Percentiles rank a stretch among this genome's conserved stretches.
These are phyloP conservation scores for Zaprionus ghesquierei DNA, from an alignment of 1,140 invertebrate genomes.

Conservation along the genomic window DNA sequence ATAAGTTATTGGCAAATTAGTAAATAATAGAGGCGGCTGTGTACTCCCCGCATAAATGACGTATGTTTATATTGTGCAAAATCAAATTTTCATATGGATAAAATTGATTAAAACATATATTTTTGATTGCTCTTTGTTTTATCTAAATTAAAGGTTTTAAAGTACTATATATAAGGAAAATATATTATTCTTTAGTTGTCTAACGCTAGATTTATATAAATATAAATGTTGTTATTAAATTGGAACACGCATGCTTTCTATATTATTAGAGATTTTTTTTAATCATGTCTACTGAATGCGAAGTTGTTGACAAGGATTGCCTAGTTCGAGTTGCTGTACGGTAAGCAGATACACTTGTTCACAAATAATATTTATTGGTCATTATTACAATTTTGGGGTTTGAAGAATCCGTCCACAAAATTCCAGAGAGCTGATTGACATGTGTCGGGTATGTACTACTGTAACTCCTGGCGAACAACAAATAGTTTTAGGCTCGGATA, in stretches of 20 bases:
- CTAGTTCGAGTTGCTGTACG: constrained; percentile 40
- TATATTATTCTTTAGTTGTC: too few relatives aligned
- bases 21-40: neutral
- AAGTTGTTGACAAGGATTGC: constrained; percentile 31
- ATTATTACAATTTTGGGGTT: neutral
- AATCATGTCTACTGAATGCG: constrained; percentile 32
- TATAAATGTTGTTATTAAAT: neutral
- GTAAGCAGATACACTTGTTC: constrained; percentile 4
- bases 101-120: neutral
- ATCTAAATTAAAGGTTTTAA: too few relatives aligned
- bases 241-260: neutral
- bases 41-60: neutral
- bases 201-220: neutral
- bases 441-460: constrained; percentile 95
- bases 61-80: neutral
- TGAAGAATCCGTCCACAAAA: constrained; percentile 96
- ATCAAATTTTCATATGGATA: neutral
- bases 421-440: constrained; percentile 95
- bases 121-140: too few relatives aligned
- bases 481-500: constrained; percentile 95
- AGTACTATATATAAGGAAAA: too few relatives aligned
- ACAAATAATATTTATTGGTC: neutral
- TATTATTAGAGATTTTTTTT: constrained; percentile 8
- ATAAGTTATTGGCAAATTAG: neutral
- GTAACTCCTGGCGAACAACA: constrained; percentile 95